A percentile compares a stretch with the other conserved stretches of the same genome.
Evolutionary conservation across 2,113 vertebrate genomes (phyloP).

Genomic region (Chlamydotis undulata): DNA sequence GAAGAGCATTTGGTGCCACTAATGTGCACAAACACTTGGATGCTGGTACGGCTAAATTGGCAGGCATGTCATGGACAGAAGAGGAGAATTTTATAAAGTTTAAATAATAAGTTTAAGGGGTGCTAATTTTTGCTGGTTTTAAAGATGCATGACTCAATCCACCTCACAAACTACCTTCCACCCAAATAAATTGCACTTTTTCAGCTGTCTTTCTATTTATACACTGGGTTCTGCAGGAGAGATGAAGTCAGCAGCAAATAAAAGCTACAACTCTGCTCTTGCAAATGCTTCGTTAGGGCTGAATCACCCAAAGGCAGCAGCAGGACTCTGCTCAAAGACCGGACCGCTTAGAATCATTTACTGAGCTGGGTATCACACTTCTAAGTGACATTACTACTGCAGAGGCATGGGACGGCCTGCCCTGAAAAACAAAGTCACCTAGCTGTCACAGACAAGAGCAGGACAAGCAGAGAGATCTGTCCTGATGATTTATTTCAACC

Average conservation of each 20-base stretch:
- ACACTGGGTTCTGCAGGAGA: background rate
- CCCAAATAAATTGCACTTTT: background rate
- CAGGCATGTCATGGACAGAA: background rate
- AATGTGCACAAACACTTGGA: background rate
- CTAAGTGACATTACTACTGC: background rate
- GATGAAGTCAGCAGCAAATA: background rate
- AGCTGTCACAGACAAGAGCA: background rate
- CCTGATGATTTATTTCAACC: background rate
- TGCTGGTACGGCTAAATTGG: background rate
- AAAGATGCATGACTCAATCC: background rate
- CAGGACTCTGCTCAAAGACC: background rate
- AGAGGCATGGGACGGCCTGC: background rate
- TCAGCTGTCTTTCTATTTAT: background rate
- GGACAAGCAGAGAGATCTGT: background rate
- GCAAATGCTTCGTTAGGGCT: background rate
- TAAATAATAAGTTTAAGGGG: background rate
- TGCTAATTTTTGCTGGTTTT: background rate
- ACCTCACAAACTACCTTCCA: background rate
- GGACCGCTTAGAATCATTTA: background rate
- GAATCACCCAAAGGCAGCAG: background rate
- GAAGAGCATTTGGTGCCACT: background rate
- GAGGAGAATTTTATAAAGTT: background rate
- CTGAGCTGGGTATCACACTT: background rate
- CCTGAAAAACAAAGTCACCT: background rate
- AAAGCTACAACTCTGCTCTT: background rate